These are phyloP conservation scores for Uria lomvia DNA, from an alignment of 2,113 vertebrate genomes.

Conservation along the genomic window DNA sequence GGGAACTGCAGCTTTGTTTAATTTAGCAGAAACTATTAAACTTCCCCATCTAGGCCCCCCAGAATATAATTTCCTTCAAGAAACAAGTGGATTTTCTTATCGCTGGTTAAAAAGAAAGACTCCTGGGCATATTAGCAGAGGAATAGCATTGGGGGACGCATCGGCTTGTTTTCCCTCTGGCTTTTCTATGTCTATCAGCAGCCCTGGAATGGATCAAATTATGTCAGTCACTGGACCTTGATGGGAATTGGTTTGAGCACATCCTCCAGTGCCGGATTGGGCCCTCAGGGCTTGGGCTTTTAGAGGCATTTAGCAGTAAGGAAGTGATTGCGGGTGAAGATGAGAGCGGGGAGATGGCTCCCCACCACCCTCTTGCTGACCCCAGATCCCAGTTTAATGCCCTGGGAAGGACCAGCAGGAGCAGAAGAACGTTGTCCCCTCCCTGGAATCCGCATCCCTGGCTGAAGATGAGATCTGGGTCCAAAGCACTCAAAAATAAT, in stretches of 20 bases:
- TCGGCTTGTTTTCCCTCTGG: background rate
- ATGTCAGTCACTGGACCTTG: background rate
- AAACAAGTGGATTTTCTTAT: background rate
- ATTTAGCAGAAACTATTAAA: background rate
- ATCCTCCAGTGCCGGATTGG: background rate
- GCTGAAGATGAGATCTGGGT: background rate
- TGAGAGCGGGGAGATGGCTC: background rate
- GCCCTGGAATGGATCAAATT: background rate
- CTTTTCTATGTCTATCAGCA: background rate
- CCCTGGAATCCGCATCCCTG: rapidly evolving
- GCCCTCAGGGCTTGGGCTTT: background rate
- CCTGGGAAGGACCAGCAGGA: background rate
- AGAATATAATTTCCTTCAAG: background rate
- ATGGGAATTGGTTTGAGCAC: background rate
- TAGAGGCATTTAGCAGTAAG: background rate
- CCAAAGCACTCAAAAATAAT: background rate
- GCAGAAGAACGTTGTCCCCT: background rate
- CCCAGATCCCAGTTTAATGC: background rate
- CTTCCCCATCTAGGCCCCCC: background rate
- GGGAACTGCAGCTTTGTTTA: background rate
- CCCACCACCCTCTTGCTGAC: background rate
- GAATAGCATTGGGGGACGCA: background rate
- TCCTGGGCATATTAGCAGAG: background rate
- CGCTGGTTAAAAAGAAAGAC: background rate
- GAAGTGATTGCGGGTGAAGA: background rate